Percentiles rank a stretch among this genome's conserved stretches.
Conservation (phyloP, 2,888 invertebrate species). For the Melanargia galathea region DNA sequence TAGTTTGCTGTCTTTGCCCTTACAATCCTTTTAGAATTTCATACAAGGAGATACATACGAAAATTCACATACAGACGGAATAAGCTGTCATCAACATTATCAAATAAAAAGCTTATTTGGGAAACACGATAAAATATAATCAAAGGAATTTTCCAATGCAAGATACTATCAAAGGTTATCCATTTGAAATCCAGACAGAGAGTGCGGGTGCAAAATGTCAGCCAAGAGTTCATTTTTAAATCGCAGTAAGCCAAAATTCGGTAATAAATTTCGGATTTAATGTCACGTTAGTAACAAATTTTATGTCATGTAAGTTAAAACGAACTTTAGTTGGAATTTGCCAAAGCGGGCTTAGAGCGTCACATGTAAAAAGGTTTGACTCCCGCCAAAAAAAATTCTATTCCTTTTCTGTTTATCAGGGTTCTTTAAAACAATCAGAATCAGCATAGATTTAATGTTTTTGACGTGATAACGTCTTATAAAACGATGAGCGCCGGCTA, state of each 20-base stretch:
- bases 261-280: constrained; percentile 39
- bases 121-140: constrained; percentile 8
- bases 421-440: no score
- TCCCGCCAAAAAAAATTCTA: no score
- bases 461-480: no score
- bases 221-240: constrained; percentile 25
- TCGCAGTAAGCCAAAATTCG: constrained; percentile 28
- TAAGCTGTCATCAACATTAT: constrained; percentile 1
- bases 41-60: background rate
- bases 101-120: background rate
- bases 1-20: background rate
- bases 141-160: background rate
- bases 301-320: constrained; percentile 17
- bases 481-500: no score
- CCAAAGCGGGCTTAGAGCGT: no score
- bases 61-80: background rate
- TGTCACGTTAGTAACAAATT: constrained; percentile 22
- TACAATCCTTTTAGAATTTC: background rate
- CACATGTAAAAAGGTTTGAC: no score
- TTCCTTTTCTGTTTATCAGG: no score
- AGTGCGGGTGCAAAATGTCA: constrained; percentile 25
- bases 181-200: constrained; percentile 13
- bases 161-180: constrained; percentile 22
- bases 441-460: no score
- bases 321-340: background rate